Base-by-base conservation (phyloP, 2,888 invertebrate species). In the Augochlorella aurata region DNA sequence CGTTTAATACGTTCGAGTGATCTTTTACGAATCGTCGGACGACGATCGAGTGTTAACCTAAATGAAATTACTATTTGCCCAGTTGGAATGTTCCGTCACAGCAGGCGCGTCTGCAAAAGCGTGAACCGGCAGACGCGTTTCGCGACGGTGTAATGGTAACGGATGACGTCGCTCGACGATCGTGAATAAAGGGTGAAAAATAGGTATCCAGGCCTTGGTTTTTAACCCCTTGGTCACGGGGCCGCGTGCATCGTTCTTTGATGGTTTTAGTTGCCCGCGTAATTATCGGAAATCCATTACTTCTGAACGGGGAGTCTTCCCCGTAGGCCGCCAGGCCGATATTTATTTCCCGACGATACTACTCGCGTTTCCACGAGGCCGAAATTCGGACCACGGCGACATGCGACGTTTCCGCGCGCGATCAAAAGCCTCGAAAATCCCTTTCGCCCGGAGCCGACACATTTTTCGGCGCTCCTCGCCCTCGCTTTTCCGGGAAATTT, bases 231-330 rank as follows among this genome's bases (percentile, higher is more conserved):
- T 71, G 70, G 44, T 29, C 66, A 54, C 45, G 50, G n/a, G 38
- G 61, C 16, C 50, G 65, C 21, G 47, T 68, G 49, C 66, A 18
- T 66, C 45, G 45, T 38, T 76, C 83, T 82, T 82, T 71, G 76
- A 82, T n/a, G 66, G 79, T 65, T 74, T 67, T 66, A 77, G 72
- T 63, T 72, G 67, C 45, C 45, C 54, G 70, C 74, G 65, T 76
- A 71, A 82, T 84, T 86, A 86, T 86, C 58, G 86, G 74, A 86
- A 86, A 86, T 74, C 72, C 79, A 86, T 86, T 86, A 86, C 47
- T 84, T 86, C 84, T 50, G 79, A 77, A 76, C 79, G 82, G 79
- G 24, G 74, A 70, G 45, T 72, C 77, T 74, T 61, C 71, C 61
- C 18, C 63, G 67, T 47, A 29, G 14, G 29, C 18, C n/a, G 16